Evolutionary conservation across 2,113 vertebrate species (phyloP).

Genomic region (Protobothrops flavoviridis): DNA sequence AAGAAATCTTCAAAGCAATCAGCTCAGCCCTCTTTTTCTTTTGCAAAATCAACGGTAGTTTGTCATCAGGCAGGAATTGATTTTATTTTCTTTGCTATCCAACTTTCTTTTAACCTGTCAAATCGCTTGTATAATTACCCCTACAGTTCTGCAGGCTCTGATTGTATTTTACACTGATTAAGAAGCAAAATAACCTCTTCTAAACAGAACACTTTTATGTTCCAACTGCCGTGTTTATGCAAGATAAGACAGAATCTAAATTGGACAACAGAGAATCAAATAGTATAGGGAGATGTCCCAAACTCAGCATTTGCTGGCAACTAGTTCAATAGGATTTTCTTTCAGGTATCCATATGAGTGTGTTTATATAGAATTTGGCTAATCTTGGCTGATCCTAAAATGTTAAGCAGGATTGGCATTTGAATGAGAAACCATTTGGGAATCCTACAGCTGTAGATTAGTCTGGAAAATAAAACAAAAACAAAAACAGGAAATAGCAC

Average conservation of each 20-base stretch:
- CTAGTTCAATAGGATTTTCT: not conserved
- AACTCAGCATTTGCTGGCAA: not conserved
- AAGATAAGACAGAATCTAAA: slow-evolving; percentile 36
- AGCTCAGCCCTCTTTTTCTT: not conserved
- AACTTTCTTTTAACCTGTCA: slow-evolving; percentile 37
- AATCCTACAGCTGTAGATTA: not conserved
- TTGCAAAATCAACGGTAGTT: slow-evolving; percentile 29
- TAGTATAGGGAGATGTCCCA: not conserved
- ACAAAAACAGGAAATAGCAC: not conserved
- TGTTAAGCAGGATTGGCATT: not conserved
- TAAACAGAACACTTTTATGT: slow-evolving; percentile 56
- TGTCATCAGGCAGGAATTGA: slow-evolving; percentile 20
- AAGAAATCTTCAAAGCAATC: slow-evolving; percentile 14
- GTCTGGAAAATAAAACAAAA: not conserved
- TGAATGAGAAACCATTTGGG: not conserved
- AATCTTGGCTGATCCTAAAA: not conserved
- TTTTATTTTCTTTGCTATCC: not conserved
- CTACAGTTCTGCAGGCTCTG: slow-evolving; percentile 17
- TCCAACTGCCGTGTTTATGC: slow-evolving; percentile 25
- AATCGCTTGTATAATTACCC: slow-evolving; percentile 23
- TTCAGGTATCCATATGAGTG: not conserved
- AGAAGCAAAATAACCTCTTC: slow-evolving; percentile 39
- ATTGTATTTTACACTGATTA: slow-evolving; percentile 35
- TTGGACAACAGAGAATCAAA: not conserved
- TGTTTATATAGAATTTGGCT: not conserved